phyloP scores from a whole-genome alignment of 2,113 vertebrate species.

The Nothocercus nigrocapillus region DNA sequence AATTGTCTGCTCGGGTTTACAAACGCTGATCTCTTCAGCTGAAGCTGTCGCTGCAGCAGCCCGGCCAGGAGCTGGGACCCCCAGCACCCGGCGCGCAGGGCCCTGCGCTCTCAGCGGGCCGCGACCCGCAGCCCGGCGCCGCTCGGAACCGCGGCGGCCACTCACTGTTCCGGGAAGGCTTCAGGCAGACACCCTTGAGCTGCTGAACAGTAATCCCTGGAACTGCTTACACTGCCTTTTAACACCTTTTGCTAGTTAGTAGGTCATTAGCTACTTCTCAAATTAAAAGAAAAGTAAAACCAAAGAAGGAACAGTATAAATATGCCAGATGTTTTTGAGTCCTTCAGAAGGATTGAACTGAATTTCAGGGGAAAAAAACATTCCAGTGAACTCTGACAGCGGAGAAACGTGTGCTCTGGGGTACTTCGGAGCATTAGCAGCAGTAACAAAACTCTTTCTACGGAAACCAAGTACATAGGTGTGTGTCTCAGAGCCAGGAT shows the following conservation, averaged over 20 bases:
- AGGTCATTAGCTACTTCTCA: background rate
- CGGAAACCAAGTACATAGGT: background rate
- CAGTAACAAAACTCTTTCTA: background rate
- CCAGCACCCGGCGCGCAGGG: background rate
- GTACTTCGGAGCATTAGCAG: background rate
- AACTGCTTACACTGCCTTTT: background rate
- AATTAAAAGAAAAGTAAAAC: background rate
- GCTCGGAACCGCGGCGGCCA: background rate
- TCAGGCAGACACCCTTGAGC: background rate
- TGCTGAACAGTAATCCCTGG: background rate
- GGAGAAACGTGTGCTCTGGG: background rate
- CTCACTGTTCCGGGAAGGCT: background rate
- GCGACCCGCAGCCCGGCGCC: rapidly evolving
- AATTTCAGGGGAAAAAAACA: background rate
- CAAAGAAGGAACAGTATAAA: background rate
- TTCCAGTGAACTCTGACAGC: background rate
- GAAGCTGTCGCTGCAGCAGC: background rate
- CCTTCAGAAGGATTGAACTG: background rate
- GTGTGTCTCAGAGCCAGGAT: background rate
- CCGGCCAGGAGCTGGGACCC: no score
- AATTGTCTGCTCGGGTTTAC: background rate
- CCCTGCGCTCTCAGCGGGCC: background rate
- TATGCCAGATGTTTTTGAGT: background rate
- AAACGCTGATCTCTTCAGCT: background rate
- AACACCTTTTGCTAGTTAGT: background rate